phyloP scores from a whole-genome alignment of 2,888 invertebrate species.

The Pyrrhosoma nymphula region DNA sequence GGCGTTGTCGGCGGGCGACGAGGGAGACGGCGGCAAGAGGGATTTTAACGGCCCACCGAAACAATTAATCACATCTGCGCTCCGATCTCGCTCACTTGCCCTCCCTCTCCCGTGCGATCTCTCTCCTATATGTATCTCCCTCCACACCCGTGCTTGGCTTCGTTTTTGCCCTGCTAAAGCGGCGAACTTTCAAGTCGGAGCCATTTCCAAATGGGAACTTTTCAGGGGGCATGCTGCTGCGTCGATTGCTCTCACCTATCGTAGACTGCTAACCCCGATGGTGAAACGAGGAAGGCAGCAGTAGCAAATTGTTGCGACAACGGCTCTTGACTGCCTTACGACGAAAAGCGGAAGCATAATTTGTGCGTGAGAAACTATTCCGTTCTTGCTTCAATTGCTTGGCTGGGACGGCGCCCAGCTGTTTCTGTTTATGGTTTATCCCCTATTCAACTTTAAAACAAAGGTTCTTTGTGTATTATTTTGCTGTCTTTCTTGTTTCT shows the following conservation, averaged over 20 bases:
- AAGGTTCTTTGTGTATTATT: neutral
- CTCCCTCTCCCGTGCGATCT: neutral
- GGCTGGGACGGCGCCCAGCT: neutral
- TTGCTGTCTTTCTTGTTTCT: neutral
- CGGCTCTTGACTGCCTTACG: neutral
- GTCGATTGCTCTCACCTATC: conserved; percentile 40
- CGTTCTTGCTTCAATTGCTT: neutral
- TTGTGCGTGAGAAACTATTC: neutral
- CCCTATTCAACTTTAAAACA: neutral
- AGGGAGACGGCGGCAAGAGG: neutral
- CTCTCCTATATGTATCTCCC: too few species aligned
- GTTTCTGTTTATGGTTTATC: neutral
- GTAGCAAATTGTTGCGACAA: neutral
- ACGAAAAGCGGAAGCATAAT: neutral
- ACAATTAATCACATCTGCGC: conserved; percentile 36
- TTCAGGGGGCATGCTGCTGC: conserved; percentile 62
- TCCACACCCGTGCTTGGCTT: conserved; percentile 17
- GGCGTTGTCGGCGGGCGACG: neutral
- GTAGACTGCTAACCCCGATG: neutral
- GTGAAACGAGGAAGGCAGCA: neutral
- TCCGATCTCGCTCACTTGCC: conserved; percentile 69
- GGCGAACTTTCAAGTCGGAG: conserved; percentile 43
- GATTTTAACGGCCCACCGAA: conserved; percentile 36
- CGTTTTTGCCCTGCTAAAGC: conserved; percentile 74
- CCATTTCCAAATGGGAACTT: conserved; percentile 23